Conservation (phyloP, 2,113 vertebrate species). For the Peromyscus polionotus region DNA sequence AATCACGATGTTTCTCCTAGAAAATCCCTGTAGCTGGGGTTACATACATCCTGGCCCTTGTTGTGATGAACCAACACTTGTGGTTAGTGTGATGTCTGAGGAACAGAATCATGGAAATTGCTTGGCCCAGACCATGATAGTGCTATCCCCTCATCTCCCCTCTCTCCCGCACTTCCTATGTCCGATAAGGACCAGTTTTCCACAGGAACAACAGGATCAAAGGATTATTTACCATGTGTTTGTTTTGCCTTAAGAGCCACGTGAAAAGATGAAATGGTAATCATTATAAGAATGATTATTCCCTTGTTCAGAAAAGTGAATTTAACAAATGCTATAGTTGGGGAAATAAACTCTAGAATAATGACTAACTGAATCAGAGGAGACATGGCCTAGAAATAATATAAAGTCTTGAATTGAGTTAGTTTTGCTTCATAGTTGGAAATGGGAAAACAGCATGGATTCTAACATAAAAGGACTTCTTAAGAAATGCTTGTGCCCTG, state of each 20-base stretch:
- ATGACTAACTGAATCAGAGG: conserved; percentile 57
- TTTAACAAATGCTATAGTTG: conserved; percentile 43
- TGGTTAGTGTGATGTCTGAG: neutral
- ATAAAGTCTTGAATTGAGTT: conserved; percentile 38
- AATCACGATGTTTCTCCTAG: neutral
- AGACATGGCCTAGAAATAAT: neutral
- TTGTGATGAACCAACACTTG: neutral
- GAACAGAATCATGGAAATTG: neutral
- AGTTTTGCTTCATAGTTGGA: conserved; percentile 42
- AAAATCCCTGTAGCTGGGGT: neutral
- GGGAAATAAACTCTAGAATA: conserved; percentile 46
- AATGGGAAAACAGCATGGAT: conserved; percentile 53
- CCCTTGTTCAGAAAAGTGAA: conserved; percentile 30
- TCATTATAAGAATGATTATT: conserved; percentile 9
- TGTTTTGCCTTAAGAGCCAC: neutral
- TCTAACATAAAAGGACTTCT: neutral
- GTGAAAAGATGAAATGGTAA: neutral
- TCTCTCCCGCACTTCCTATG: neutral
- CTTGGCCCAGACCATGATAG: neutral
- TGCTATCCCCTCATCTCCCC: too few relatives aligned
- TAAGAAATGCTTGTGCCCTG: neutral
- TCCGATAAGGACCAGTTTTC: neutral
- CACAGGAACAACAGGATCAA: neutral
- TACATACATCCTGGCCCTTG: neutral
- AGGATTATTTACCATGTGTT: neutral